Evolutionary conservation across 1,140 invertebrate genomes (phyloP), one percentile per base, ranked within the genome.

Genomic region (Diplogasteroides magnus): DNA sequence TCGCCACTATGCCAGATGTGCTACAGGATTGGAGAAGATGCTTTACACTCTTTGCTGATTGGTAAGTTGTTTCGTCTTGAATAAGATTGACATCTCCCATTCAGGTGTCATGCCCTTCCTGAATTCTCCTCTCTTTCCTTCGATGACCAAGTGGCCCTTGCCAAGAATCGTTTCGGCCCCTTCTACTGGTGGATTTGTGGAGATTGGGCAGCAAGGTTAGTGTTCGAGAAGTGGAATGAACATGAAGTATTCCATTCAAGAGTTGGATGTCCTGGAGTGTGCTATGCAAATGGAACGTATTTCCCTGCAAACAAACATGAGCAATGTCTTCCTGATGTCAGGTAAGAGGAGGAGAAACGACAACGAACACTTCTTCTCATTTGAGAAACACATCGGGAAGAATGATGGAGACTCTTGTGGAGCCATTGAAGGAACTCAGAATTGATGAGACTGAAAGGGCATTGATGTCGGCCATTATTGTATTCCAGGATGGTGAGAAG

Each of bases 181-280:
- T 74, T 71, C 25, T 75, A 74, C 55, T 74, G 73, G 73, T 74
- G 73, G 73, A 27, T 69, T 13, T 58, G 57, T n/a, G 68, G 69
- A 14, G 67, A 67, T 29, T 74, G 68, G 69, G 59, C 64, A 1
- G 68, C 72, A 0, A n/a, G n/a, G n/a, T n/a, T n/a, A n/a, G n/a
- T n/a, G n/a, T n/a, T n/a, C n/a, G n/a, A n/a, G n/a, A n/a, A n/a
- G n/a, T n/a, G n/a, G n/a, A n/a, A n/a, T n/a, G n/a, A n/a, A n/a
- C n/a, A n/a, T n/a, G n/a, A n/a, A n/a, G n/a, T n/a, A n/a, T n/a
- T n/a, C n/a, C n/a, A n/a, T n/a, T n/a, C n/a, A n/a, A 31, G 62
- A 32, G 73, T 66, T 1, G 66, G 66, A 11, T 74, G 73, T 48
- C 57, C 61, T 2, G 73, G 73, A 27, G 69, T 74, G n/a, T 73